Conservation (phyloP, 2,113 vertebrate species). For the Pomatorhinus ruficollis region DNA sequence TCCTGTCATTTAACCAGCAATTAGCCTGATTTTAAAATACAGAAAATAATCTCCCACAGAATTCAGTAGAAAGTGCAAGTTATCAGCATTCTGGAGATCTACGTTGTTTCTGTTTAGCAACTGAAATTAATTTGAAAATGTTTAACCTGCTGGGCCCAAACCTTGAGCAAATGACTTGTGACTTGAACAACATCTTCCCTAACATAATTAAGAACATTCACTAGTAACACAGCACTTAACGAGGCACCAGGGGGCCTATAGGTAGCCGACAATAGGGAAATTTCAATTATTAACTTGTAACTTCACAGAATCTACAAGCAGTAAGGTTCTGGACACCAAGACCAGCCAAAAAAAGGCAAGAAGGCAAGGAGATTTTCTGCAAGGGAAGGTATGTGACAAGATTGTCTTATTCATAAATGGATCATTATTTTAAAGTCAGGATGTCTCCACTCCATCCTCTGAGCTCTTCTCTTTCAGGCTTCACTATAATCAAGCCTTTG, state of each 20-base stretch:
- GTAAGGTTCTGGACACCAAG: background rate
- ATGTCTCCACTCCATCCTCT: background rate
- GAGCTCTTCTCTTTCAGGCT: background rate
- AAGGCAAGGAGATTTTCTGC: background rate
- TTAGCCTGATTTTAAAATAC: background rate
- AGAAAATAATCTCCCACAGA: background rate
- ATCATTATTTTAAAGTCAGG: background rate
- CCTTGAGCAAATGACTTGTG: slow-evolving; percentile 45
- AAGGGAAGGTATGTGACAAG: background rate
- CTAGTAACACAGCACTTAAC: slow-evolving; percentile 38
- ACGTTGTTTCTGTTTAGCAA: slow-evolving; percentile 10
- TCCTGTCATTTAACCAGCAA: background rate
- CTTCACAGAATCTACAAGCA: background rate
- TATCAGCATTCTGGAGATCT: background rate
- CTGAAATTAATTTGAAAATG: slow-evolving; percentile 46
- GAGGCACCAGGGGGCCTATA: slow-evolving; percentile 17
- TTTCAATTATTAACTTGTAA: slow-evolving; percentile 23
- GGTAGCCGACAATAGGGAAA: background rate
- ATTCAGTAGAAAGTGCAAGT: background rate
- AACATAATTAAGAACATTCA: slow-evolving; percentile 32
- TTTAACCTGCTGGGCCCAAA: slow-evolving; percentile 54
- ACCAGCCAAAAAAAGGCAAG: background rate
- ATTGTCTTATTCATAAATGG: background rate
- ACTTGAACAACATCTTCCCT: slow-evolving; percentile 10
- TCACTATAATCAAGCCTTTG: background rate